phyloP scores from a whole-genome alignment of 2,797 vertebrate genomes.

The Lates japonicus region DNA sequence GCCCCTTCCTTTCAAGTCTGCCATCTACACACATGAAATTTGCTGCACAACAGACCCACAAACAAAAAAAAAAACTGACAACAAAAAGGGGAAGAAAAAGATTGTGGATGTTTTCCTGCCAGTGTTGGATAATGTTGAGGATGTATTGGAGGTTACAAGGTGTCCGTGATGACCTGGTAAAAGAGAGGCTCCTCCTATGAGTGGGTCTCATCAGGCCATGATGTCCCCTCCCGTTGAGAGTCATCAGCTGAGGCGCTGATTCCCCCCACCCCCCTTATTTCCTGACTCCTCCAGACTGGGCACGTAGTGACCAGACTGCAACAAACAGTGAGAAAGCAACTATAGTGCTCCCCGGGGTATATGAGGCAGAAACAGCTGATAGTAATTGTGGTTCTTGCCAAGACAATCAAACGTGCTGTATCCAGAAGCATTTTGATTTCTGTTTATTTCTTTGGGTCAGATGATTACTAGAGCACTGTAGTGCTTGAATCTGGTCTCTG shows the following conservation, averaged over 20 bases:
- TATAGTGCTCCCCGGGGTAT: constrained; percentile 41
- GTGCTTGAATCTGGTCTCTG: constrained; percentile 6
- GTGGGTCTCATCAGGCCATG: constrained; percentile 66
- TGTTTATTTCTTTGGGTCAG: constrained; percentile 35
- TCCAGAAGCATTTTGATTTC: constrained; percentile 40
- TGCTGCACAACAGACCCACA: constrained; percentile 23
- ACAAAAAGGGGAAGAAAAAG: constrained; percentile 18
- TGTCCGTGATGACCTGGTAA: constrained; percentile 39
- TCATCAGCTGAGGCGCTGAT: constrained; percentile 75
- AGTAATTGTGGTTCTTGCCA: constrained; percentile 42
- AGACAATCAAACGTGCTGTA: constrained; percentile 53
- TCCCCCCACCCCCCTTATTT: constrained; percentile 65
- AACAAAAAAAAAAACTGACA: constrained; percentile 28
- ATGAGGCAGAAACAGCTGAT: constrained; percentile 43
- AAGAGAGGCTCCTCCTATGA: constrained; percentile 46
- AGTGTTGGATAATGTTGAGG: constrained; percentile 30
- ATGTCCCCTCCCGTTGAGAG: constrained; percentile 63
- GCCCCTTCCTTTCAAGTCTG: constrained; percentile 46
- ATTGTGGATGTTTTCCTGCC: constrained; percentile 29
- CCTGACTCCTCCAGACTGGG: constrained; percentile 56
- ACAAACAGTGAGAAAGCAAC: constrained; percentile 62
- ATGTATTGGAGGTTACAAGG: constrained; percentile 22
- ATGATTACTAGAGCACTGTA: neutral
- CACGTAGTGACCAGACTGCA: constrained; percentile 61
- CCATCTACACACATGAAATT: constrained; percentile 55